A percentile compares a stretch with the other conserved stretches of the same genome.
phyloP scores from a whole-genome alignment of 2,113 vertebrate species.

The Burhinus oedicnemus region DNA sequence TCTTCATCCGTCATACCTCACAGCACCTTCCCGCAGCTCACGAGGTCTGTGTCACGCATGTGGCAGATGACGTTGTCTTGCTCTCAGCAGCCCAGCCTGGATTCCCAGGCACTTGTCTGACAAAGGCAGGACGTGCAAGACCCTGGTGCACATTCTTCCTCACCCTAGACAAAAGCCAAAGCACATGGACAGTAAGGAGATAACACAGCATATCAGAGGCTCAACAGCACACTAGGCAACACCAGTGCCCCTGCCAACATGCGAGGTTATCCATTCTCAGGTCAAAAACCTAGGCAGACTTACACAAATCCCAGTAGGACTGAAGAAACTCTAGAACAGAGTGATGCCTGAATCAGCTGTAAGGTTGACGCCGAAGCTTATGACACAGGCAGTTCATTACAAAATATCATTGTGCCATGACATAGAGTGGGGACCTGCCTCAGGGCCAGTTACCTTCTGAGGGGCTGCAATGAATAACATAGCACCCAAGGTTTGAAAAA shows the following conservation, averaged over 20 bases:
- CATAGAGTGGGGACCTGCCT: neutral
- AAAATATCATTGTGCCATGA: neutral
- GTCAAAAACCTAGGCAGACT: neutral
- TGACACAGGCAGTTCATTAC: neutral
- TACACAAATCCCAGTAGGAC: neutral
- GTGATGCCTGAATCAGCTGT: neutral
- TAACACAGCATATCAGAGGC: accelerated
- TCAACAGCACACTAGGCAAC: neutral
- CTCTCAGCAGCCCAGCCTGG: neutral
- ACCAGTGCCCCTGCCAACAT: neutral
- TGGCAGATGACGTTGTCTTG: neutral
- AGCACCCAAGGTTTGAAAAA: neutral
- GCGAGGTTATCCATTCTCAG: neutral
- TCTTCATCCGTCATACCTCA: neutral
- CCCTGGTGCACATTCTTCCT: neutral
- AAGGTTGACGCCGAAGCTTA: neutral
- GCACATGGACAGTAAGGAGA: neutral
- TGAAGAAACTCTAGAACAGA: neutral
- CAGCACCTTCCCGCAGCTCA: neutral
- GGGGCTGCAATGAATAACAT: neutral
- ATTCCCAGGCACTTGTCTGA: neutral
- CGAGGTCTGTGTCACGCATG: accelerated
- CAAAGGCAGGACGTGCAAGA: neutral
- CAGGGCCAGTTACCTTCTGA: neutral
- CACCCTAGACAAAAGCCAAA: neutral